These are phyloP conservation scores for Penaeus japonicus DNA, from an alignment of 1,140 invertebrate genomes.

Conservation along the genomic window DNA sequence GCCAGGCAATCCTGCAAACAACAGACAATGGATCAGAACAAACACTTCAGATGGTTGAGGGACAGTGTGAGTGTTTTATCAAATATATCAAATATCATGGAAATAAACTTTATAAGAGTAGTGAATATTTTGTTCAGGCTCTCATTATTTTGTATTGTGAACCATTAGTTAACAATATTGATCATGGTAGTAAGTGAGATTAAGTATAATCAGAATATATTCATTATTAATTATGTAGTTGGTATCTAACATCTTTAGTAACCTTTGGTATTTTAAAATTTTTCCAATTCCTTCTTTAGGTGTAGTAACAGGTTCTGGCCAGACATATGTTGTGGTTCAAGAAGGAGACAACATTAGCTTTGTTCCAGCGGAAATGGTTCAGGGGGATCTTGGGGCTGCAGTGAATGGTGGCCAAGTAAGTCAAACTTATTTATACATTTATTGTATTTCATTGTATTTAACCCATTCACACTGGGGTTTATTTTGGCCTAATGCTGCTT, in stretches of 20 bases:
- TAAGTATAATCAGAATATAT: no score
- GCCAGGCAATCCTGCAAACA: conserved; percentile 58
- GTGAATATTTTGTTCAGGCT: no score
- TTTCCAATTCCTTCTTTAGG: conserved; percentile 3
- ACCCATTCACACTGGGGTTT: background rate
- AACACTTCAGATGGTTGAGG: conserved; percentile 58
- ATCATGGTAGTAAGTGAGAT: no score
- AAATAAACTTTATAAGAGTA: no score
- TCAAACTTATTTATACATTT: background rate
- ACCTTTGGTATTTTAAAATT: background rate
- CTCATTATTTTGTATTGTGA: no score
- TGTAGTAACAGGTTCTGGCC: conserved; percentile 57
- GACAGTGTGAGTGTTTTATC: conserved; percentile 46
- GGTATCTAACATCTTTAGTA: background rate
- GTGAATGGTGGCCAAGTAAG: conserved; percentile 57
- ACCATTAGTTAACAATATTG: no score
- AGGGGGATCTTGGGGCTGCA: conserved; percentile 55
- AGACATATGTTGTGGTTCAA: conserved; percentile 58
- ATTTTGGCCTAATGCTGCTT: no score
- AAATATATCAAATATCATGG: background rate
- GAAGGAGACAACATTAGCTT: conserved; percentile 59
- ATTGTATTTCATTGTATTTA: background rate
- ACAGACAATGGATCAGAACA: conserved; percentile 53
- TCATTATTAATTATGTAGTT: background rate
- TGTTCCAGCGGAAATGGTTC: conserved; percentile 59